A percentile compares a stretch with the other conserved stretches of the same genome.
These are phyloP conservation scores for Lamprotornis superbus DNA, from an alignment of 2,113 vertebrate genomes.

Conservation along the genomic window DNA sequence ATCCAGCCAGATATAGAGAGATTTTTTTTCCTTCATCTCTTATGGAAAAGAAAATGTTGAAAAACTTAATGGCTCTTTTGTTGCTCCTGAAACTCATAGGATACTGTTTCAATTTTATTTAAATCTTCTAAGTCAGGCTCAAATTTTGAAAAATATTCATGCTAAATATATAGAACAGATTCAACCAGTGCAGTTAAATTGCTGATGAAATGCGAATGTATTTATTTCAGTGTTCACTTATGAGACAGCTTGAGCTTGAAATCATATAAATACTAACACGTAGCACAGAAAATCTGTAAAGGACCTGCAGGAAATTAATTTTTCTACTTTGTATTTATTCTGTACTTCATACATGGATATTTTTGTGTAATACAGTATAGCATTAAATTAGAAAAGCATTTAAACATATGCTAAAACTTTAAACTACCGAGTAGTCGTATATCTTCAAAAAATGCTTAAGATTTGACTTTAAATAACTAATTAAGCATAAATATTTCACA, in stretches of 20 bases:
- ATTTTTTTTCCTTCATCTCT: neutral
- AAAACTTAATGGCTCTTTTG: neutral
- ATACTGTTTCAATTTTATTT: neutral
- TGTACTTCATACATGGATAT: neutral
- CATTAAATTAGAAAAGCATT: neutral
- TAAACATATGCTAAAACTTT: neutral
- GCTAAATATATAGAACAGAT: neutral
- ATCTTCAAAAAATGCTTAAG: neutral
- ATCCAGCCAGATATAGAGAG: neutral
- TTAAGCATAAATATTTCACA: neutral
- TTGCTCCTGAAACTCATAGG: neutral
- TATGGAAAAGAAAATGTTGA: neutral
- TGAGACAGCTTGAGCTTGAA: neutral
- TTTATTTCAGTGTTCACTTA: neutral
- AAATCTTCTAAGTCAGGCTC: neutral
- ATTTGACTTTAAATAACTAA: neutral
- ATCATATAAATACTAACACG: neutral
- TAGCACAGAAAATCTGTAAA: neutral
- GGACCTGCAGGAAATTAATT: neutral
- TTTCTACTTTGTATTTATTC: constrained; percentile 10
- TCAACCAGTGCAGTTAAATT: neutral
- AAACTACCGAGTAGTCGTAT: neutral
- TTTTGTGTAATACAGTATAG: neutral
- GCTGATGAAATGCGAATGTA: neutral
- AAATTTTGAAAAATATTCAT: neutral